Percentiles rank a stretch among this genome's conserved stretches.
Evolutionary conservation across 2,797 vertebrate genomes (phyloP).

Genomic region (Pseudochirops cupreus): DNA sequence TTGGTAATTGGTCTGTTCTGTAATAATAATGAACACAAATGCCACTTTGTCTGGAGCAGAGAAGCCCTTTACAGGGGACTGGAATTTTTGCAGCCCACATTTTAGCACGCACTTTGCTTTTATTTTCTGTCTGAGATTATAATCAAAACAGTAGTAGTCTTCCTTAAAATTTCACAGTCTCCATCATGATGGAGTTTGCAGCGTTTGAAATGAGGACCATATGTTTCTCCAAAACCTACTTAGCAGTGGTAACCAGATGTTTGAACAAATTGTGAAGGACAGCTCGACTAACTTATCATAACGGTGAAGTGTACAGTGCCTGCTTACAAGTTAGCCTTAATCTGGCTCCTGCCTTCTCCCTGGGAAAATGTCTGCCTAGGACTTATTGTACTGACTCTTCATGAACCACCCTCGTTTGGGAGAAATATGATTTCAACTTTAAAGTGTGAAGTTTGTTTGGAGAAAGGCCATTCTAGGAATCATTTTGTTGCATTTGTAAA

Average conservation of each 20-base stretch:
- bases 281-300: constrained; percentile 66
- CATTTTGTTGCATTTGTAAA: constrained; percentile 31
- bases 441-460: constrained; percentile 62
- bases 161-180: constrained; percentile 82
- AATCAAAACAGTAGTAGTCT: constrained; percentile 83
- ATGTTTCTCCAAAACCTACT: constrained; percentile 77
- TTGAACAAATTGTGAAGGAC: constrained; percentile 78
- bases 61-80: constrained; percentile 60
- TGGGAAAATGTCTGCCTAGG: not conserved
- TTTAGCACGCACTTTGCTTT: constrained; percentile 60
- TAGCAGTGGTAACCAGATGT: constrained; percentile 83
- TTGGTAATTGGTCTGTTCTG: constrained; percentile 39
- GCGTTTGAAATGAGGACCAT: constrained; percentile 82
- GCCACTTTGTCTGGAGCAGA: constrained; percentile 58
- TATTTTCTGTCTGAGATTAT: constrained; percentile 75
- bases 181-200: constrained; percentile 74
- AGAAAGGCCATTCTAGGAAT: constrained; percentile 21
- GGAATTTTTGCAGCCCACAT: constrained; percentile 60
- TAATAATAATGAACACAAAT: constrained; percentile 39
- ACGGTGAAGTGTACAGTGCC: constrained; percentile 56
- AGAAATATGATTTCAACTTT: not conserved
- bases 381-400: not conserved
- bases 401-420: not conserved
- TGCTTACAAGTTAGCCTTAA: constrained; percentile 44
- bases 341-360: constrained; percentile 47